Percentiles rank a stretch among this genome's conserved stretches.
These are phyloP conservation scores for Leptosomus discolor DNA, from an alignment of 2,113 vertebrate species.

Conservation along the genomic window DNA sequence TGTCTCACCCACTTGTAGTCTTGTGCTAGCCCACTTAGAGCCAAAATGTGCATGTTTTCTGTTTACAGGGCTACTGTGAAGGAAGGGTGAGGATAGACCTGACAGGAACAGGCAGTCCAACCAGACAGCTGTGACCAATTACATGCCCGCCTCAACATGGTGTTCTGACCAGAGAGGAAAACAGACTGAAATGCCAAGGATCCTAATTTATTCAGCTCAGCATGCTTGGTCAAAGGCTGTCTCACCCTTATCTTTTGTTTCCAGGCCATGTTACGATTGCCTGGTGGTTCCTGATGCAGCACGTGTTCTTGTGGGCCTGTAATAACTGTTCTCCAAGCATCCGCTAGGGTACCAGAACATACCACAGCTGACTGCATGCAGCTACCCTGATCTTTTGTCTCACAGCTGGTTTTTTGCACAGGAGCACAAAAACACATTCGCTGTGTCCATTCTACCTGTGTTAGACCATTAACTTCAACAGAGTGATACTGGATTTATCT, in stretches of 20 bases:
- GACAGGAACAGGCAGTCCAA: slow-evolving; percentile 32
- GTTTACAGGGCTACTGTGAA: slow-evolving; percentile 21
- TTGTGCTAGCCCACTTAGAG: not conserved
- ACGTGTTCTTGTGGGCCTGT: not conserved
- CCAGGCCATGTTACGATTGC: not conserved
- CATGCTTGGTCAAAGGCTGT: not conserved
- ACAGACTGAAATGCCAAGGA: slow-evolving; percentile 2
- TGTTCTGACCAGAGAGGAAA: slow-evolving; percentile 17
- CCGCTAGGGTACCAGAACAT: not conserved
- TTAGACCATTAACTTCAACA: not conserved
- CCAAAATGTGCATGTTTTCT: slow-evolving; percentile 7
- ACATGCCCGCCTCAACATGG: slow-evolving; percentile 6
- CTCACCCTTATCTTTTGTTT: not conserved
- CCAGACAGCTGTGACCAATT: slow-evolving; percentile 42
- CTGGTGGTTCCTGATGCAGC: not conserved
- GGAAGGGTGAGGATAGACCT: slow-evolving; percentile 34
- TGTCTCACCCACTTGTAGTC: slow-evolving; percentile 16
- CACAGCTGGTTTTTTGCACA: not conserved
- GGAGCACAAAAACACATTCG: not conserved
- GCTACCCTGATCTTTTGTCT: not conserved
- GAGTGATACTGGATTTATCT: not conserved
- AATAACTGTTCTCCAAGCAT: not conserved
- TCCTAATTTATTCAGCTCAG: not conserved
- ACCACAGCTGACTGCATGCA: not conserved
- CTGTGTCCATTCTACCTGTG: not conserved